Conservation (phyloP, 1,140 invertebrate genomes). For the Camponotus pennsylvanicus region DNA sequence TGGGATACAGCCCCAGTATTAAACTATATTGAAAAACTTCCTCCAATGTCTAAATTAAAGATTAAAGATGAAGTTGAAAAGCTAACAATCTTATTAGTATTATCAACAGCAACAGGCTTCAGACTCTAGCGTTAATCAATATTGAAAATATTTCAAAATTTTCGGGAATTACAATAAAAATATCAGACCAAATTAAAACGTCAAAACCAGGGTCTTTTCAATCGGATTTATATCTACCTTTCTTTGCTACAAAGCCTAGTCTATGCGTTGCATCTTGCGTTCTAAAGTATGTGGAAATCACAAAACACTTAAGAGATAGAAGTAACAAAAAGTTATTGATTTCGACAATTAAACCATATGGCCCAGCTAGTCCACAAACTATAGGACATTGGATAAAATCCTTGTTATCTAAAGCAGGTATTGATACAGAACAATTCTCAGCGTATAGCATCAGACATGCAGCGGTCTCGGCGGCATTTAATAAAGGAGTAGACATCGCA, state of each 20-base stretch:
- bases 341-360: not conserved
- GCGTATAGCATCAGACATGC: conserved; percentile 43
- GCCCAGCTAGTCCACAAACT: not conserved
- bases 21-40: too few species aligned
- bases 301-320: not conserved
- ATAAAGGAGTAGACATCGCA: conserved; percentile 21
- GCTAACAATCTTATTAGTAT: too few species aligned
- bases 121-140: too few species aligned
- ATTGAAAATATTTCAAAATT: too few species aligned
- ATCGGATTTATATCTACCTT: too few species aligned
- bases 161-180: too few species aligned
- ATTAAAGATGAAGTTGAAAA: too few species aligned
- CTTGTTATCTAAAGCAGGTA: not conserved
- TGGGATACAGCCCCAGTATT: too few species aligned
- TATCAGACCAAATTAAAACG: too few species aligned
- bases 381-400: conserved; percentile 46
- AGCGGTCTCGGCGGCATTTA: conserved; percentile 12
- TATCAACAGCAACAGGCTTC: too few species aligned
- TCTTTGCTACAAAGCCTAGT: conserved; percentile 7
- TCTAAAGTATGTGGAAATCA: not conserved
- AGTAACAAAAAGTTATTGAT: conserved; percentile 19
- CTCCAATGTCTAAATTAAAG: too few species aligned
- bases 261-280: conserved; percentile 9
- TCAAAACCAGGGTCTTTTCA: too few species aligned
- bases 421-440: conserved; percentile 26